Conservation (phyloP, 2,888 invertebrate species). For the Acrobeloides nanus region DNA sequence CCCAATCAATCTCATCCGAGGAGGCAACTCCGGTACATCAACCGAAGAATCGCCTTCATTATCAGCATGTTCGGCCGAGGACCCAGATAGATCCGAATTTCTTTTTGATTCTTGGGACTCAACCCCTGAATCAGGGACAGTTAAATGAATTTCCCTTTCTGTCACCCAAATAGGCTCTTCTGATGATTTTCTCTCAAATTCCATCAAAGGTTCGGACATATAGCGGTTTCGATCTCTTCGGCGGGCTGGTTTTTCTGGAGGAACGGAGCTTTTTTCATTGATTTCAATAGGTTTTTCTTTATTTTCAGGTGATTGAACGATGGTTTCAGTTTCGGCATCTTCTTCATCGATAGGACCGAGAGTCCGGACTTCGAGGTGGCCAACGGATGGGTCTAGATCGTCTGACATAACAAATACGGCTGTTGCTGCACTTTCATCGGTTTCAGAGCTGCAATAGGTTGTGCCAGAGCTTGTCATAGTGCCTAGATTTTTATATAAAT, state of each 20-base stretch:
- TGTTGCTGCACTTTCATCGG: constrained; percentile 29
- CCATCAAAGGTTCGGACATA: no score
- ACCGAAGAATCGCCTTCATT: no score
- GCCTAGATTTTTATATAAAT: constrained; percentile 9
- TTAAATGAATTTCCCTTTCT: no score
- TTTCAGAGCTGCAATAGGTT: constrained; percentile 34
- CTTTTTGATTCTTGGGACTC: no score
- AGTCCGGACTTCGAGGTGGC: constrained; percentile 29
- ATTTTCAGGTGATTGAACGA: no score
- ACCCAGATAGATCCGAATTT: no score
- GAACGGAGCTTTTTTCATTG: neutral
- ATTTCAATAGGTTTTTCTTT: neutral
- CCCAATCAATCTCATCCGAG: constrained; percentile 7
- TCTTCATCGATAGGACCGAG: constrained; percentile 31
- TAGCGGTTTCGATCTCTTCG: neutral
- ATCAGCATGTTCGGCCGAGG: no score
- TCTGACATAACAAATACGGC: constrained; percentile 36
- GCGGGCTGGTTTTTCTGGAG: constrained; percentile 6
- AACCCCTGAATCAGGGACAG: no score
- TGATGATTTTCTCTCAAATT: no score
- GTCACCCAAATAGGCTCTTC: no score
- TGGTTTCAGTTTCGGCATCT: constrained; percentile 6
- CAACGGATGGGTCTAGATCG: constrained; percentile 5
- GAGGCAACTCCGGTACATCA: constrained; percentile 11
- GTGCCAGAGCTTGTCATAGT: constrained; percentile 40